phyloP scores from a whole-genome alignment of 2,797 vertebrate species.

The Allobates femoralis region DNA sequence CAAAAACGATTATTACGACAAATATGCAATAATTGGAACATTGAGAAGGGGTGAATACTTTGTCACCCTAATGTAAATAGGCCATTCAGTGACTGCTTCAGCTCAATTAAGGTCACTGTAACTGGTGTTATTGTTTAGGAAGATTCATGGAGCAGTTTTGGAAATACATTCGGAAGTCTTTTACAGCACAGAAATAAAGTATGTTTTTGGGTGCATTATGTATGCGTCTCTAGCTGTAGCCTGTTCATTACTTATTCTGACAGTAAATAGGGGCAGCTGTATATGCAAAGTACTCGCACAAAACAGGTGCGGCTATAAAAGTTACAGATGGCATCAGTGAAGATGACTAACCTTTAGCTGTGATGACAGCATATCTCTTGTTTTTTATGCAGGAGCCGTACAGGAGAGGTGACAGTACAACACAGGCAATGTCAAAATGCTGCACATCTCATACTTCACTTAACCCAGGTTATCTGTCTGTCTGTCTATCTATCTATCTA shows the following conservation, averaged over 20 bases:
- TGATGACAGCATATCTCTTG: slow-evolving; percentile 50
- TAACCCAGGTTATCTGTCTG: background rate
- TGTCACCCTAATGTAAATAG: background rate
- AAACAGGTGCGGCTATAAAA: slow-evolving; percentile 64
- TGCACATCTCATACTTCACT: slow-evolving; percentile 43
- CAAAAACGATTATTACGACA: background rate
- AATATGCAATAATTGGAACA: background rate
- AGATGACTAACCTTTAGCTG: slow-evolving; percentile 63
- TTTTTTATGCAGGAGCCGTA: slow-evolving; percentile 55
- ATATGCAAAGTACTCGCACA: slow-evolving; percentile 56
- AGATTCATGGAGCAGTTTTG: slow-evolving; percentile 5
- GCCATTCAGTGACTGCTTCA: background rate
- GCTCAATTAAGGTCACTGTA: slow-evolving; percentile 6
- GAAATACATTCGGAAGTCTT: slow-evolving; percentile 2
- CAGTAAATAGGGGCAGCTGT: slow-evolving; percentile 61
- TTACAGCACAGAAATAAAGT: slow-evolving; percentile 14
- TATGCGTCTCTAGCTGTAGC: slow-evolving; percentile 35
- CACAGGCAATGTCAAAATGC: slow-evolving; percentile 47
- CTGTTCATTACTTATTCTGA: slow-evolving; percentile 59
- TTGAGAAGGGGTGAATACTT: background rate
- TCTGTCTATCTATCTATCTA: too few species aligned
- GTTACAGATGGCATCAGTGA: slow-evolving; percentile 61
- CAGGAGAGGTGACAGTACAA: slow-evolving; percentile 53
- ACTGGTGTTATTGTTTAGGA: background rate
- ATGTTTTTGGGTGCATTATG: slow-evolving; percentile 27